phyloP scores from a whole-genome alignment of 2,113 vertebrate species.

The Dolichotis patagonum region DNA sequence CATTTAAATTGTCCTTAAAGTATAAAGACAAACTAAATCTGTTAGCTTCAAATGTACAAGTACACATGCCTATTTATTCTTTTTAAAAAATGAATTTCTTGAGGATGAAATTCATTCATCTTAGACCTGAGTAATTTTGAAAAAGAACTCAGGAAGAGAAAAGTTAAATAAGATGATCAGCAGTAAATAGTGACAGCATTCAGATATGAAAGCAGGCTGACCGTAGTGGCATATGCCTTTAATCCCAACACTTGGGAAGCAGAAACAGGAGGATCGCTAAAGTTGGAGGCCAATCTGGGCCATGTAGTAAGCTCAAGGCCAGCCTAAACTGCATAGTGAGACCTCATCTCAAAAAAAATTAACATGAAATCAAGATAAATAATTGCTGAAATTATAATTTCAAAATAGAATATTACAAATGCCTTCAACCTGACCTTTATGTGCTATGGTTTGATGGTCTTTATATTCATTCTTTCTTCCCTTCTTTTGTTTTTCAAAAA shows the following conservation, averaged over 20 bases:
- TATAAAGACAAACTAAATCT: background rate
- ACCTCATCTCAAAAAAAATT: background rate
- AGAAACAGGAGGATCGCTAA: no score
- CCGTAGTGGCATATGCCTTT: background rate
- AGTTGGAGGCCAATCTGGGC: background rate
- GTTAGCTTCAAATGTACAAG: background rate
- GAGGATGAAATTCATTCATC: background rate
- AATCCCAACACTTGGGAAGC: no score
- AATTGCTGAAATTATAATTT: background rate
- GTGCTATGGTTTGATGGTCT: background rate
- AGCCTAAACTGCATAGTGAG: background rate
- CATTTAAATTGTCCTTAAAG: background rate
- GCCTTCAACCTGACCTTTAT: background rate
- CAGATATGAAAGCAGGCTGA: background rate
- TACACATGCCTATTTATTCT: background rate
- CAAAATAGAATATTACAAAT: constrained; percentile 17
- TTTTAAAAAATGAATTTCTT: background rate
- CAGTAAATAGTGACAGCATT: background rate
- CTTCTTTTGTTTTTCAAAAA: constrained; percentile 29
- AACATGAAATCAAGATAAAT: background rate
- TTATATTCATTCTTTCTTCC: background rate
- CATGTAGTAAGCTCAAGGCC: background rate
- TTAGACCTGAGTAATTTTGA: background rate
- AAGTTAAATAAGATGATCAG: background rate
- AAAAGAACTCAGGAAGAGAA: background rate